Base-by-base conservation (phyloP, 1,140 invertebrate genomes). In the Vanessa tameamea region DNA sequence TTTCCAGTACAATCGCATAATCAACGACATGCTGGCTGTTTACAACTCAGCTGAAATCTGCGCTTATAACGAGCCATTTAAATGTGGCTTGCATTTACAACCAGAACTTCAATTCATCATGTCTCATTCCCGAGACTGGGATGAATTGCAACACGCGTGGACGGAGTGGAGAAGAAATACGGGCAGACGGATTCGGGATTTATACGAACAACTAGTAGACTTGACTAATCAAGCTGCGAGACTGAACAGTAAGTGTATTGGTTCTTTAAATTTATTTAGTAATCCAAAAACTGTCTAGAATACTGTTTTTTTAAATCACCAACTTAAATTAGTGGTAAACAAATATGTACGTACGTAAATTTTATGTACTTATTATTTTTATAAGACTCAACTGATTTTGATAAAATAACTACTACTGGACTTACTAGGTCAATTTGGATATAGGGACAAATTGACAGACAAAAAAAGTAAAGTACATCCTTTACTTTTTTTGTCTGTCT, bases 11-110 rank as follows among this genome's bases (percentile, higher is more conserved):
- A 97, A 97, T 89, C 94, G 96, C 16, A 89, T 98, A 16, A 95
- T 97, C 72, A 97, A 97, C 82, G 96, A 97, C 78, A 98, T 98
- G 97, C 92, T 98, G 50, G 95, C 96, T 3, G 95, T 98, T 15
- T 98, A 97, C 92, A 97, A 97, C 82, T 95, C 94, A n/a, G 97
- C 97, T 2, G 96, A 96, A 53, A 96, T 98, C 64, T 98, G 97
- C 84, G 96, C 95, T 3, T 96, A 96, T 89, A 96, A 97, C 83
- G 95, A 97, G 82, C 96, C 96, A 0, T 96, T 97, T 84, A 94
- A 95, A 73, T 98, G 97, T 80, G 96, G 96, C 16, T 92, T 98
- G 0, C 94, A 95, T 59, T 91, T 98, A 2, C 97, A 98, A 84
- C 97, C 97, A 57, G 96, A 97, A 73, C 87, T 95, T 8, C 94